phyloP scores from a whole-genome alignment of 1,140 invertebrate species.

The Heliconius eleuchia region DNA sequence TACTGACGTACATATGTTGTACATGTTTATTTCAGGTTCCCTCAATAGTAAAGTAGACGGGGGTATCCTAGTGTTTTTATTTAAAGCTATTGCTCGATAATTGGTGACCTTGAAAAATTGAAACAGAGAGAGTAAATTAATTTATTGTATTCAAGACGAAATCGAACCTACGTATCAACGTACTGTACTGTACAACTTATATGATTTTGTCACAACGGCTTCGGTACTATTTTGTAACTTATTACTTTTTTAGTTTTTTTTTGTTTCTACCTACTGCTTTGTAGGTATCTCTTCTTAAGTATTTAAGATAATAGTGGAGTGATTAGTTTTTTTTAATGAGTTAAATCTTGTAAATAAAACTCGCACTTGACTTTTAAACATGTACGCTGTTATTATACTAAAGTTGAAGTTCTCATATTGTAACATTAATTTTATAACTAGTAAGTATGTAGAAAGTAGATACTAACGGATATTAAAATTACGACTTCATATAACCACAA shows the following conservation, averaged over 20 bases:
- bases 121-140: no score
- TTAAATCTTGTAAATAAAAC: neutral
- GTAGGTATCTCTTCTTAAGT: neutral
- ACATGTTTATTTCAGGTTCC: neutral
- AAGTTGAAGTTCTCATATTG: conserved; percentile 1
- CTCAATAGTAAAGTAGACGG: no score
- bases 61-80: no score
- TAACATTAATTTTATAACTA: conserved; percentile 7
- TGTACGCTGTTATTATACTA: neutral
- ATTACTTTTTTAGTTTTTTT: neutral
- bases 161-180: no score
- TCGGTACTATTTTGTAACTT: no score
- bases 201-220: no score
- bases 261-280: neutral
- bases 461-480: neutral
- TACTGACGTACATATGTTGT: neutral
- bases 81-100: no score
- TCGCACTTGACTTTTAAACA: neutral
- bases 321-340: no score
- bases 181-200: no score
- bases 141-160: no score
- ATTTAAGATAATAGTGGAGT: neutral
- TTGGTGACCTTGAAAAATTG: no score
- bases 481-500: neutral
- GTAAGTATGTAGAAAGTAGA: conserved; percentile 11